Evolutionary conservation across 2,113 vertebrate species (phyloP).

Genomic region (Papio anubis): DNA sequence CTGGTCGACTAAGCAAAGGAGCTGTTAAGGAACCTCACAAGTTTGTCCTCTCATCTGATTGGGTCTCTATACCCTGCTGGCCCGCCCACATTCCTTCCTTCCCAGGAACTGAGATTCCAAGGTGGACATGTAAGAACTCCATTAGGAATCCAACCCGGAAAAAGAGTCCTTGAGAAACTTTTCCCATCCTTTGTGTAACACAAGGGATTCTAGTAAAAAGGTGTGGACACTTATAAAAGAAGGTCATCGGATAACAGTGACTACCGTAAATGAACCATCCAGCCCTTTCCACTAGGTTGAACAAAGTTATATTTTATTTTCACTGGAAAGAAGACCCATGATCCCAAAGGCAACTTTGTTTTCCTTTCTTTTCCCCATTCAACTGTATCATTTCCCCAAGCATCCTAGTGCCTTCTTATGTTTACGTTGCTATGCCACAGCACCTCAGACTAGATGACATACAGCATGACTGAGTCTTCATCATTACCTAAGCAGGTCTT

Average conservation of each 20-base stretch:
- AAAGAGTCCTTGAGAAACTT: not conserved
- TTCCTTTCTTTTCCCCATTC: not conserved
- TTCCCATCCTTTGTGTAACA: not conserved
- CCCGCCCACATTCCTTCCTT: slow-evolving; percentile 4
- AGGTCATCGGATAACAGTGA: not conserved
- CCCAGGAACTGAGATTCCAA: not conserved
- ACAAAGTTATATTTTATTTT: not conserved
- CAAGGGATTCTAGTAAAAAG: not conserved
- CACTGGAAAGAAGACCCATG: not conserved
- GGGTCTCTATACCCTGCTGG: not conserved
- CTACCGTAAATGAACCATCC: not conserved
- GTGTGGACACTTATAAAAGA: not conserved
- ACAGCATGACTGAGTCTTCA: not conserved
- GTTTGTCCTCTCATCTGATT: not conserved
- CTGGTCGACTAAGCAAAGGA: not conserved
- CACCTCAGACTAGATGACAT: not conserved
- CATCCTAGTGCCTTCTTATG: not conserved
- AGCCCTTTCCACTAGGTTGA: not conserved
- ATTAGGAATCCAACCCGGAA: not conserved
- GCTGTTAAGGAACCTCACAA: not conserved
- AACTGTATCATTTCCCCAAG: not conserved
- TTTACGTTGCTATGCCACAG: fast-evolving
- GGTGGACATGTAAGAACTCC: not conserved
- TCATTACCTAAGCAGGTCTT: not conserved
- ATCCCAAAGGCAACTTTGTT: not conserved